Evolutionary conservation across 2,888 invertebrate genomes (phyloP).

Genomic region (Oegoconia quadripuncta): DNA sequence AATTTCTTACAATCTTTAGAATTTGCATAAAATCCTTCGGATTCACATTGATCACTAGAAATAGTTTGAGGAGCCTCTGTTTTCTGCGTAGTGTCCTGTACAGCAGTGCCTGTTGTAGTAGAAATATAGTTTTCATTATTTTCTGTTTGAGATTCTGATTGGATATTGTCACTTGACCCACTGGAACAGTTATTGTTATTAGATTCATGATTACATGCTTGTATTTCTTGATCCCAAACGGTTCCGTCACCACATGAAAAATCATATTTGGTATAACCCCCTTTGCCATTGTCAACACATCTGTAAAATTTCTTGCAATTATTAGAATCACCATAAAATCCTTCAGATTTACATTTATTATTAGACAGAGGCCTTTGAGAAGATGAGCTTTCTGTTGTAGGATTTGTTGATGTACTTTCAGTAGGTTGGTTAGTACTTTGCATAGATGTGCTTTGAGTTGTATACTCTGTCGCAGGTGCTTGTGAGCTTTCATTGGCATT

Average conservation of each 20-base stretch:
- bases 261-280: slow-evolving; percentile 81
- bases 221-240: slow-evolving; percentile 79
- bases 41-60: slow-evolving; percentile 55
- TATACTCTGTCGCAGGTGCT: slow-evolving; percentile 8
- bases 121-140: slow-evolving; percentile 16
- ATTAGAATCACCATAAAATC: slow-evolving; percentile 82
- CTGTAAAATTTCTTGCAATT: slow-evolving; percentile 87
- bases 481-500: slow-evolving; percentile 9
- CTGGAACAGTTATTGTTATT: slow-evolving; percentile 27
- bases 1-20: slow-evolving; percentile 85
- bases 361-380: slow-evolving; percentile 22
- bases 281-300: slow-evolving; percentile 81
- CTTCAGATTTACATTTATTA: slow-evolving; percentile 75
- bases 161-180: slow-evolving; percentile 18
- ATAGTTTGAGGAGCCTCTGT: slow-evolving; percentile 15
- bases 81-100: slow-evolving; percentile 4
- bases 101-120: neutral
- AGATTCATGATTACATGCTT: slow-evolving; percentile 75
- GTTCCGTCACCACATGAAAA: slow-evolving; percentile 86
- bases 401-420: slow-evolving; percentile 20
- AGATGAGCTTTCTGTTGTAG: slow-evolving; percentile 11
- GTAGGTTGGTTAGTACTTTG: slow-evolving; percentile 17
- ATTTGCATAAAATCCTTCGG: slow-evolving; percentile 85
- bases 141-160: slow-evolving; percentile 13
- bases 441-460: slow-evolving; percentile 2